These are phyloP conservation scores for Hypercompe scribonia DNA, from an alignment of 2,888 invertebrate genomes.

Conservation along the genomic window DNA sequence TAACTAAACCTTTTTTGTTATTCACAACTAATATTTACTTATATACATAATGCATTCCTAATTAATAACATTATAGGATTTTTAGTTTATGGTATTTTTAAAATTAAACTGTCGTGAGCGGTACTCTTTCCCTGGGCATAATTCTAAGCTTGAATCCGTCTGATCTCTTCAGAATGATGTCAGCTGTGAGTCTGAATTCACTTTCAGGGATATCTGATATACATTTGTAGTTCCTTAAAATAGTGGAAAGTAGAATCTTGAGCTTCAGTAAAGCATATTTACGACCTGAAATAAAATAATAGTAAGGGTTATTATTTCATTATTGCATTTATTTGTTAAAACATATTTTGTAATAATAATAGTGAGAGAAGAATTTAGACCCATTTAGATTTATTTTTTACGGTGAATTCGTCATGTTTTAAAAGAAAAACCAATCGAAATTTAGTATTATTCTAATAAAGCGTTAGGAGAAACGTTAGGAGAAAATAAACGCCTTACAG, in stretches of 20 bases:
- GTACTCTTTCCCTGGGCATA: constrained; percentile 86
- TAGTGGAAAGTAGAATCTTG: constrained; percentile 90
- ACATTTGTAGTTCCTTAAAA: constrained; percentile 89
- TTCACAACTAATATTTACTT: neutral
- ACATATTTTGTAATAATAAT: neutral
- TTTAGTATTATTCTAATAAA: no score
- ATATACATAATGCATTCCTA: neutral
- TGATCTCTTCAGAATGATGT: constrained; percentile 91
- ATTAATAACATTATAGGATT: neutral
- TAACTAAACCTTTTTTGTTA: neutral
- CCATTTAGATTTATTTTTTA: neutral
- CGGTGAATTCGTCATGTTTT: no score
- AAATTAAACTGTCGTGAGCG: constrained; percentile 22
- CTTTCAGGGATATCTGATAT: constrained; percentile 88
- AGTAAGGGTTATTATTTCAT: neutral
- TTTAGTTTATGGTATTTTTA: neutral
- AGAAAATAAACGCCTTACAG: neutral
- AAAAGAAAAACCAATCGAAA: no score
- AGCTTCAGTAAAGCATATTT: constrained; percentile 92
- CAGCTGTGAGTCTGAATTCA: constrained; percentile 89
- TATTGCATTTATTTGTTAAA: no score
- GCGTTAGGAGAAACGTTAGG: neutral
- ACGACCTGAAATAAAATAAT: constrained; percentile 80
- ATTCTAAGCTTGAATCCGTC: constrained; percentile 91
- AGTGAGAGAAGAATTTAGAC: neutral